Evolutionary conservation across 2,888 invertebrate species (phyloP).

Genomic region (Polyommatus iphigenia): DNA sequence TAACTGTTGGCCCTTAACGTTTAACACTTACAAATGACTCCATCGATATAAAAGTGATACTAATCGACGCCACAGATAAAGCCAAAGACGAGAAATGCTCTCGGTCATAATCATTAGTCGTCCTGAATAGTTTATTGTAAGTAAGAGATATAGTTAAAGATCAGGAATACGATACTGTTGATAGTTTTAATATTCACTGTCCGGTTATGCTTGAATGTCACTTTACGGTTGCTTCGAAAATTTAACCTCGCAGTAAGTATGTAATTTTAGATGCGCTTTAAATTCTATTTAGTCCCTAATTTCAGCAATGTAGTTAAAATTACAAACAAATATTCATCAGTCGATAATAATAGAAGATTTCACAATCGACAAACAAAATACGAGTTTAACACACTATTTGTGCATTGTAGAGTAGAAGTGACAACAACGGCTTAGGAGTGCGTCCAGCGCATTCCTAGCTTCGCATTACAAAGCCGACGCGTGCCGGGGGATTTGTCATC

Average conservation of each 20-base stretch:
- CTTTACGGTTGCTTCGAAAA: not conserved
- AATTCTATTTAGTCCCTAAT: too few relatives aligned
- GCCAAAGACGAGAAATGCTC: not conserved
- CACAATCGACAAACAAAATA: not conserved
- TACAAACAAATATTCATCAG: too few relatives aligned
- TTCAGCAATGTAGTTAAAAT: not conserved
- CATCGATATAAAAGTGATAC: slow-evolving; percentile 39
- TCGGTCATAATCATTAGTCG: not conserved
- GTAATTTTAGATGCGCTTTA: too few relatives aligned
- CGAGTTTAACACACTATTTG: not conserved
- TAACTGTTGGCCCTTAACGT: slow-evolving; percentile 31
- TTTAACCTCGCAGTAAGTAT: not conserved
- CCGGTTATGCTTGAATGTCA: not conserved
- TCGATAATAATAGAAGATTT: not conserved
- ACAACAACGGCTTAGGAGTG: slow-evolving; percentile 20
- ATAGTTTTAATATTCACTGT: not conserved
- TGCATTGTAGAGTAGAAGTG: slow-evolving; percentile 14
- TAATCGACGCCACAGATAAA: slow-evolving; percentile 38
- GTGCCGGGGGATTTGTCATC: slow-evolving; percentile 58
- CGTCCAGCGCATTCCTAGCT: slow-evolving; percentile 49
- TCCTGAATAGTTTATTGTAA: not conserved
- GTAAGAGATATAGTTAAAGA: not conserved
- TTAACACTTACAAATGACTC: slow-evolving; percentile 37
- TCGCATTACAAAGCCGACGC: slow-evolving; percentile 52
- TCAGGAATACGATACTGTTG: not conserved